Percentiles rank a stretch among this genome's conserved stretches.
phyloP scores from a whole-genome alignment of 2,797 vertebrate genomes.

The Pseudocheirus occidentalis region DNA sequence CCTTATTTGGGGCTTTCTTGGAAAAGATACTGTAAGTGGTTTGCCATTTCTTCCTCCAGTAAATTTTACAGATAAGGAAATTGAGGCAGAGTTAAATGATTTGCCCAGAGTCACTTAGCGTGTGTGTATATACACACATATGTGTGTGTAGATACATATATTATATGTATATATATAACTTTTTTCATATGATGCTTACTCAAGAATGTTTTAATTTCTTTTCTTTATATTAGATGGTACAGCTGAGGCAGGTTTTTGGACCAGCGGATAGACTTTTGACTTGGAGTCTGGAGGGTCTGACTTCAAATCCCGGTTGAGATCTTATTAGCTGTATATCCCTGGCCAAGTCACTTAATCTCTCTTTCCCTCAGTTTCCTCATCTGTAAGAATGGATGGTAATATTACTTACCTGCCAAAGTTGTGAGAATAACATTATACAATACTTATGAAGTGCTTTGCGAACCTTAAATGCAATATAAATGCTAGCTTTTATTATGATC shows the following conservation, averaged over 20 bases:
- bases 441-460: background rate
- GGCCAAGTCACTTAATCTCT: background rate
- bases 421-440: background rate
- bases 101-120: too few species aligned
- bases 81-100: too few species aligned
- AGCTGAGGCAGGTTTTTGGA: background rate
- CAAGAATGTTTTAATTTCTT: background rate
- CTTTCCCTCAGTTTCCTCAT: background rate
- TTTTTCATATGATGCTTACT: background rate
- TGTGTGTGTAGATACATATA: too few species aligned
- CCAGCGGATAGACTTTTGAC: background rate
- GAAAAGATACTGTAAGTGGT: too few species aligned
- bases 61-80: too few species aligned
- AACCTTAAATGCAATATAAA: background rate
- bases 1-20: too few species aligned
- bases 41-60: too few species aligned
- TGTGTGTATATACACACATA: too few species aligned
- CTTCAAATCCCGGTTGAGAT: background rate
- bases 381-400: background rate
- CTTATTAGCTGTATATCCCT: background rate
- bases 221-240: background rate
- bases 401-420: background rate
- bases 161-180: background rate
- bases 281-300: background rate
- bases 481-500: background rate